A percentile compares a stretch with the other conserved stretches of the same genome.
Conservation (phyloP, 2,888 invertebrate genomes). For the Nyleta sp. region DNA sequence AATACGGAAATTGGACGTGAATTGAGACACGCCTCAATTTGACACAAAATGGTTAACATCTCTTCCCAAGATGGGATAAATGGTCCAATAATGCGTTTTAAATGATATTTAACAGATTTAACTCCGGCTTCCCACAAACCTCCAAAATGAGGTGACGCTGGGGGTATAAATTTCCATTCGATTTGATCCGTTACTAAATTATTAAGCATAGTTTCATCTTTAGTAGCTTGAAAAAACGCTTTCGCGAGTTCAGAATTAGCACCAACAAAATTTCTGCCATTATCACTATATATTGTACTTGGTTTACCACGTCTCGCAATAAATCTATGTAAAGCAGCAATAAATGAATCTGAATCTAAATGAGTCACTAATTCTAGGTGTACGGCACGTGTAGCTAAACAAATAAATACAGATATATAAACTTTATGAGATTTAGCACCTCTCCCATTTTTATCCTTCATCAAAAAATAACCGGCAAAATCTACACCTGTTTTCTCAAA, state of each 20-base stretch:
- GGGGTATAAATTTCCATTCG: not conserved
- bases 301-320: conserved; percentile 71
- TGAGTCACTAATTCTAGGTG: not conserved
- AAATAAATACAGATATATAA: conserved; percentile 11
- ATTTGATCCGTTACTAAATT: not conserved
- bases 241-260: conserved; percentile 33
- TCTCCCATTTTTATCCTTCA: not conserved
- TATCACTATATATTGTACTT: conserved; percentile 70
- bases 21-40: no score
- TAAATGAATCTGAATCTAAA: conserved; percentile 40
- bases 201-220: not conserved
- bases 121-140: conserved; percentile 1
- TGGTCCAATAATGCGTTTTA: not conserved
- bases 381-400: not conserved
- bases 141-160: not conserved
- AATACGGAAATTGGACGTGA: not conserved
- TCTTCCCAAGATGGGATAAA: conserved; percentile 7
- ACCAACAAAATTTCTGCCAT: conserved; percentile 75
- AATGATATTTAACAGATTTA: not conserved
- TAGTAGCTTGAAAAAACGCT: not conserved
- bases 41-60: not conserved
- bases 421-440: not conserved
- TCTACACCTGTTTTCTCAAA: not conserved
- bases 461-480: not conserved
- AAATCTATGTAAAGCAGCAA: conserved; percentile 72